phyloP scores from a whole-genome alignment of 2,113 vertebrate species.

The Rhadina sibilatrix region DNA sequence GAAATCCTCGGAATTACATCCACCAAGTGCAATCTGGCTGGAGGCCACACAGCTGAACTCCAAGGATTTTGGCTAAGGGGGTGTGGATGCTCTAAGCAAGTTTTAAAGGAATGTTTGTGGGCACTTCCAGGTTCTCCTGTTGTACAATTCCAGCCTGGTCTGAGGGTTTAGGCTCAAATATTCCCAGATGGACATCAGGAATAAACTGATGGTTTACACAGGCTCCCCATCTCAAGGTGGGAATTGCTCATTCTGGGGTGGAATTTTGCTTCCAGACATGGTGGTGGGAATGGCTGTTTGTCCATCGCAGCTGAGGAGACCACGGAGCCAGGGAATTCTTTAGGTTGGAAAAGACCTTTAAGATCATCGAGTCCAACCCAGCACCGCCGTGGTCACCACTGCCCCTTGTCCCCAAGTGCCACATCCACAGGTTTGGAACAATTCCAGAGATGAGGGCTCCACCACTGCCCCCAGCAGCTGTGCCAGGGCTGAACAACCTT shows the following conservation, averaged over 20 bases:
- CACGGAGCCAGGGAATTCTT: not conserved
- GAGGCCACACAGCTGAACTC: not conserved
- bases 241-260: not conserved
- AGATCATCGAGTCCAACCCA: too few species aligned
- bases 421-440: not conserved
- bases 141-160: rapidly evolving
- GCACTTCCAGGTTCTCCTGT: not conserved
- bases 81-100: not conserved
- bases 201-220: rapidly evolving
- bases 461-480: not conserved
- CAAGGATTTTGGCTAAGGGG: not conserved
- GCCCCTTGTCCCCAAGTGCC: not conserved
- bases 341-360: not conserved
- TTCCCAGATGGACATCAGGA: not conserved
- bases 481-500: not conserved
- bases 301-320: not conserved
- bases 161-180: not conserved
- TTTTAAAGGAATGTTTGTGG: not conserved
- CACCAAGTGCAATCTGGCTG: not conserved
- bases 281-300: rapidly evolving
- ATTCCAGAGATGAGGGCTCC: not conserved
- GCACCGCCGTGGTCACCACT: rapidly evolving
- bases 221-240: not conserved
- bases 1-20: not conserved
- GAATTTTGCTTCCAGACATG: not conserved